A percentile compares a stretch with the other conserved stretches of the same genome.
Evolutionary conservation across 1,140 invertebrate species (phyloP).

Genomic region (Stegodyphus dumicola): DNA sequence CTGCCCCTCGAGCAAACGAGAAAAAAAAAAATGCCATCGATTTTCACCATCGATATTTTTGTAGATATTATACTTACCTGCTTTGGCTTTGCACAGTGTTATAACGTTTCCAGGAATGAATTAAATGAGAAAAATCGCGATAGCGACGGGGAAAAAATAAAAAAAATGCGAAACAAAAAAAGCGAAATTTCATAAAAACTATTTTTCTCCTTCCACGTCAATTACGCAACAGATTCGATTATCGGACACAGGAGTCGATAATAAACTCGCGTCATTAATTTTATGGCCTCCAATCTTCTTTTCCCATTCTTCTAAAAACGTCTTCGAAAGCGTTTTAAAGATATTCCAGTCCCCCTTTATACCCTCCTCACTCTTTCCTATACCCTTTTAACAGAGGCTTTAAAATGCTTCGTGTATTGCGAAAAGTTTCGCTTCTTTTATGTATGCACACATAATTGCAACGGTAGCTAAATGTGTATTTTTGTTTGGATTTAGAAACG

Average conservation of each 20-base stretch:
- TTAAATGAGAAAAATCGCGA: not conserved
- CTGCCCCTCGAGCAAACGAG: not conserved
- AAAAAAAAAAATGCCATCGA: not conserved
- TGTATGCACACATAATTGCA: too few species aligned
- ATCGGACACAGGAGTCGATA: constrained; percentile 30
- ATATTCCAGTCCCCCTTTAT: too few species aligned
- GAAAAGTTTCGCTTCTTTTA: too few species aligned
- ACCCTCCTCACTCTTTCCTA: too few species aligned
- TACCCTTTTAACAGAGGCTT: too few species aligned
- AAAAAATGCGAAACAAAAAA: not conserved
- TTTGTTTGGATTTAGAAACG: too few species aligned
- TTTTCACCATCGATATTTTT: constrained; percentile 4
- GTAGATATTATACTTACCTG: not conserved
- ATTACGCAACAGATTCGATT: constrained; percentile 32
- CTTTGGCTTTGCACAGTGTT: not conserved
- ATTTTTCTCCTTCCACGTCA: constrained; percentile 5
- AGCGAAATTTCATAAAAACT: not conserved
- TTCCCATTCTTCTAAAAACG: not conserved
- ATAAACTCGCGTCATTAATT: constrained; percentile 49
- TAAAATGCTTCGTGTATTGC: too few species aligned
- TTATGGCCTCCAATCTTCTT: constrained; percentile 19
- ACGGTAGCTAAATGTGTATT: too few species aligned
- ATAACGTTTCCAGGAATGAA: not conserved
- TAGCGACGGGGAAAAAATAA: not conserved
- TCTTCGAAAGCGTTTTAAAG: too few species aligned